Base-by-base conservation (phyloP, 2,113 vertebrate species). In the Neogale vison region DNA sequence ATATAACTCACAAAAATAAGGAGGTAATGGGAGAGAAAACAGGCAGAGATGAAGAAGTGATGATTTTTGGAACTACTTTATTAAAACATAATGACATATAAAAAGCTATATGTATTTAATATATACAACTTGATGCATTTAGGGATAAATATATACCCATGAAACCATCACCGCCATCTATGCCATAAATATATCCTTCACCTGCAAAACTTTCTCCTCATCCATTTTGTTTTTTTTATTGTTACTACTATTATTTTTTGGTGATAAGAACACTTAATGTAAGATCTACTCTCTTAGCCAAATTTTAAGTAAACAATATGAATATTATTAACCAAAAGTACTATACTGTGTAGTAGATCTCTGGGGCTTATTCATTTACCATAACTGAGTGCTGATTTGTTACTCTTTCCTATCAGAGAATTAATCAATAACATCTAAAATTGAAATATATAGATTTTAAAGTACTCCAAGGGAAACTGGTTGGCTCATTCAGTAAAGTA, bases 21-120 rank as follows among this genome's bases (percentile, higher is more conserved):
- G 52, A 95, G 13, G 21, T 57, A 5, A 76, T 13, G 7, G 42
- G 50, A 81, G 24, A 55, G 20, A 61, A 67, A 71, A 82, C 76
- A 81, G 24, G 69, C 20, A 95, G 67, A 95, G 93, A 87, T 96
- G 26, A 74, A 36, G 96, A 82, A 72, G n/a, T 61, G 50, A 10
- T 87, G 52, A 63, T 63, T 65, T 87, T 95, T 59, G 11, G 0
- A 87, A 69, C 23, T 15, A 24, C 67, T 95, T 57, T 80, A 45
- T 45, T 81, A 74, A 92, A 31, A 21, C 26, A 91, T 61, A 31
- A 91, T 80, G 36, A 67, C 24, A 72, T 67, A 42, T 12, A 50
- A 71, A 90, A 91, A 50, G 18, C 34, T 87, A 26, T 67, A 59
- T 6, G 24, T 80, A 80, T 34, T 92, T 86, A 81, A 81, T 34